Evolutionary conservation across 2,113 vertebrate genomes (phyloP), one percentile per base, ranked within the genome.

Genomic region (Psilopsiagon aymara): DNA sequence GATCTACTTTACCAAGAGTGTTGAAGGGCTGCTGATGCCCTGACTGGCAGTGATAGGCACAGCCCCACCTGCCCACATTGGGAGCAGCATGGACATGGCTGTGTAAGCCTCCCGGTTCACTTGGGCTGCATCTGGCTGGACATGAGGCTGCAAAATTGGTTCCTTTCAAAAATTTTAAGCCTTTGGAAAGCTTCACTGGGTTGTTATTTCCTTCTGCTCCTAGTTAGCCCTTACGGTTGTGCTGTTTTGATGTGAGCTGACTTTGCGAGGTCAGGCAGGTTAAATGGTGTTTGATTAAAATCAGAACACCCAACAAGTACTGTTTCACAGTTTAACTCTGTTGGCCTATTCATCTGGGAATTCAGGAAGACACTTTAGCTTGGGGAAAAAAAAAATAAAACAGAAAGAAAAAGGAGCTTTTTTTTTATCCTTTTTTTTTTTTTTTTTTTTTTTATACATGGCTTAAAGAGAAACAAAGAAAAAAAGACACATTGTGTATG

Each of bases 241-340:
- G 41, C 35, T 33, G 63, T 96, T 95, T 91, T 91, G 95, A 95
- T 96, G 97, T 96, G 98, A 98, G 93, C 98, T 98, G 96, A 98
- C 97, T 98, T 98, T 93, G 97, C 31, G 95, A 97, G 98, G 97
- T 98, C 98, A 95, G 94, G 87, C 23, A 15, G 98, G 98, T 98
- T 98, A 99, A 98, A 98, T 98, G 96, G 97, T 97, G 98, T 98
- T 98, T 98, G 98, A 98, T 98, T 98, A 98, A 98, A 98, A 98
- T 98, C 98, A 97, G 98, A 98, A 97, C 98, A 97, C 98, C 97
- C 83, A 95, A 97, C 96, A 97, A 96, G 96, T 97, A 98, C 94
- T 94, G 95, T 95, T 94, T 96, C 94, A 92, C 92, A 96, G 95
- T 97, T 95, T 91, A 95, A 86, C 95, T 92, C 63, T 33, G 91